Base-by-base conservation (phyloP, 2,113 vertebrate genomes). In the Cygnus atratus region DNA sequence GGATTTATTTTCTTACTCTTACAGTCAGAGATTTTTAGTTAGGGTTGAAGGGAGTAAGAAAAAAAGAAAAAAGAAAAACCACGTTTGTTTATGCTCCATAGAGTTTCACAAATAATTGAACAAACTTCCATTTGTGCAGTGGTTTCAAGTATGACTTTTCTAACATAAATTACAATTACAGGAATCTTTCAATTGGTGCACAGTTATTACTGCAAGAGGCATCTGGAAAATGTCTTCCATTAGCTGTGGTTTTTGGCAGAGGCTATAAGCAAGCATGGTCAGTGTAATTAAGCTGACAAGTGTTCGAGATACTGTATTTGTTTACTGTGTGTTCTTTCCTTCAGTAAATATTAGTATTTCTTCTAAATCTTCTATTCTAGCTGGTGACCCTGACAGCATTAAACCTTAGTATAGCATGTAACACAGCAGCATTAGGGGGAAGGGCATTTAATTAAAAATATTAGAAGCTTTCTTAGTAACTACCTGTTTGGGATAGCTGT, bases 221-320 rank as follows among this genome's bases (percentile, higher is more conserved):
- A 70, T 95, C 95, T 97, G 96, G 93, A 81, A 90, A 92, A 84
- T 39, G 28, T 95, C 81, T 89, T 84, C 63, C 9, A 14, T 80
- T 79, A 76, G 71, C 73, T 35, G 5, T 79, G 83, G 31, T 3
- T 44, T 92, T 93, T 94, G 93, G 92, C 90, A 92, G 93, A 63
- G 72, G 29, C 79, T 77, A 4, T 63, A 63, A 68, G 83, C 18
- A 29, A 88, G 86, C 12, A 3, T 81, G 85, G 83, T 84, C 95
- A 82, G 39, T 84, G 80, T 90, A 78, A 88, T 93, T 86, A 84
- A 87, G 84, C 80, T 91, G 95, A 84, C 70, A 86, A 87, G 76
- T 52, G 66, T 75, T 88, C 87, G 84, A 94, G 77, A 79, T 76
- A 48, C 57, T 84, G 48, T 75, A 22, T 75, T 95, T 89, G 62